Conservation (phyloP, 2,888 invertebrate species). For the Cacoxenus indagator region DNA sequence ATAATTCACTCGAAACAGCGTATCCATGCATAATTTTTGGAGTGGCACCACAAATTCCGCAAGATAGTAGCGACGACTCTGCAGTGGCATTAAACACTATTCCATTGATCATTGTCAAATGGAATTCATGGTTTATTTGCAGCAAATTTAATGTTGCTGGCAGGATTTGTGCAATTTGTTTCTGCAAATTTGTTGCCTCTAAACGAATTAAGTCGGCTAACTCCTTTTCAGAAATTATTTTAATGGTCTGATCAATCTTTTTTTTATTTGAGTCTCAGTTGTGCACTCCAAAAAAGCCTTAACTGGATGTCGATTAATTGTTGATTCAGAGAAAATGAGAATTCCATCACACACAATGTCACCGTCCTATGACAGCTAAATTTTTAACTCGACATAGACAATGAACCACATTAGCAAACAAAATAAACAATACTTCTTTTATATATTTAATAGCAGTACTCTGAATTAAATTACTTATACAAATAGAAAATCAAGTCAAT, state of each 20-base stretch:
- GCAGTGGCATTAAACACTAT: not conserved
- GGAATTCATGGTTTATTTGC: not conserved
- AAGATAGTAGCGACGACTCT: not conserved
- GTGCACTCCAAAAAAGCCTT: not conserved
- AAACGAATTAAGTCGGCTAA: not conserved
- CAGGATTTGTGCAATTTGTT: not conserved
- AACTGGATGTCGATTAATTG: not conserved
- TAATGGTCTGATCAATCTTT: too few relatives aligned
- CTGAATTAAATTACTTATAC: too few relatives aligned
- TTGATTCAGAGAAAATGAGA: not conserved
- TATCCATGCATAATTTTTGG: too few relatives aligned
- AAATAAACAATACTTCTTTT: too few relatives aligned
- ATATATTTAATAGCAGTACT: too few relatives aligned
- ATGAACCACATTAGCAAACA: too few relatives aligned
- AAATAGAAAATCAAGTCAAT: too few relatives aligned
- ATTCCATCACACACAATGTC: not conserved
- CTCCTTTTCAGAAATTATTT: not conserved
- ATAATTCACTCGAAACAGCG: too few relatives aligned
- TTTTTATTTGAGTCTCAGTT: not conserved
- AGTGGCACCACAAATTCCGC: too few relatives aligned
- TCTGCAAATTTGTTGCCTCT: not conserved
- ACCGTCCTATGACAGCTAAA: not conserved
- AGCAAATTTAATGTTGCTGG: too few relatives aligned
- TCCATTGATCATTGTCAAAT: not conserved
- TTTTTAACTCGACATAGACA: too few relatives aligned